Percentiles rank a stretch among this genome's conserved stretches.
Conservation (phyloP, 1,140 invertebrate species). For the Drosophila ficusphila region DNA sequence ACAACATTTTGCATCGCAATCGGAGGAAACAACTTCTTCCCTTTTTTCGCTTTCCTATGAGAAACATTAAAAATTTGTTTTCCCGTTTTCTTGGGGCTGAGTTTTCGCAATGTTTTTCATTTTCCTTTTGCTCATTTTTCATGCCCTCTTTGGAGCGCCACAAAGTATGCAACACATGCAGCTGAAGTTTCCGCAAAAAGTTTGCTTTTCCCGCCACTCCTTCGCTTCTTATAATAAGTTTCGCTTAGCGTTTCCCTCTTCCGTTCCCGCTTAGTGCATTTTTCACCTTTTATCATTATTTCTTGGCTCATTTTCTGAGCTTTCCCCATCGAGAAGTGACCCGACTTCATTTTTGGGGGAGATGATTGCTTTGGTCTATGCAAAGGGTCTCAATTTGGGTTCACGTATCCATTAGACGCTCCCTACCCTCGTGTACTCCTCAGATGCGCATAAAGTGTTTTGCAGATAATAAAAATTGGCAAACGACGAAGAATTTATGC, state of each 20-base stretch:
- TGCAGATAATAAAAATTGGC: constrained; percentile 71
- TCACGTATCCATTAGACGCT: constrained; percentile 46
- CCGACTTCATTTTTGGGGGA: neutral
- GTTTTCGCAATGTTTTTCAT: constrained; percentile 38
- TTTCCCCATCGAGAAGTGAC: neutral
- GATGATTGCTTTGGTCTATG: constrained; percentile 36
- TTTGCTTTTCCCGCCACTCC: constrained; percentile 23
- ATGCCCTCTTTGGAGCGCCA: constrained; percentile 29
- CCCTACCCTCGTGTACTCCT: constrained; percentile 3
- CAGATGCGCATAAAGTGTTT: constrained; percentile 57
- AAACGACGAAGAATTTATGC: constrained; percentile 57
- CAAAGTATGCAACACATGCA: constrained; percentile 67
- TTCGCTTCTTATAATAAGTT: constrained; percentile 44
- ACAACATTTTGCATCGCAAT: constrained; percentile 54
- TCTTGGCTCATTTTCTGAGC: constrained; percentile 19
- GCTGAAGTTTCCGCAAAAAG: constrained; percentile 57
- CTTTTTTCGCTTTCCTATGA: neutral
- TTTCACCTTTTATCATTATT: constrained; percentile 59
- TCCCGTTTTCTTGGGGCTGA: constrained; percentile 46
- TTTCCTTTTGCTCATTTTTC: constrained; percentile 10
- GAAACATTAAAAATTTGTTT: constrained; percentile 64
- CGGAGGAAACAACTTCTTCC: constrained; percentile 11
- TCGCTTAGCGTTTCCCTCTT: constrained; percentile 16
- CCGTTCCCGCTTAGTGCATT: constrained; percentile 30
- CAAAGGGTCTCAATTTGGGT: constrained; percentile 57